A percentile compares a stretch with the other conserved stretches of the same genome.
Conservation (phyloP, 2,888 invertebrate genomes). For the Falcaria lacertinaria region DNA sequence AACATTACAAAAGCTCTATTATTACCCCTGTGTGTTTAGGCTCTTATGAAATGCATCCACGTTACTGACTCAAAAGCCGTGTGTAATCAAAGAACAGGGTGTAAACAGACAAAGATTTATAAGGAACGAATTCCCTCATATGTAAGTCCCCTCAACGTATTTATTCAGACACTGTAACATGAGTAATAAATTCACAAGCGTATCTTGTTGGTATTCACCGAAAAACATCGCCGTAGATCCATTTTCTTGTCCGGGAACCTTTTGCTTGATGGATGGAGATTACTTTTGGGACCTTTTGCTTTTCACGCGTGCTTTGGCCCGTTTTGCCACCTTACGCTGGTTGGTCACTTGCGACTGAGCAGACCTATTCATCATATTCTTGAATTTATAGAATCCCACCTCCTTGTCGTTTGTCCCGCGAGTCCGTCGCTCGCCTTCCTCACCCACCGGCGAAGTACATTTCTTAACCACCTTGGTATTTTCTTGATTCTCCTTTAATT, state of each 20-base stretch:
- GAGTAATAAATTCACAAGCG: constrained; percentile 28
- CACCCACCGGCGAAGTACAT: constrained; percentile 8
- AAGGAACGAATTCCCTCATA: constrained; percentile 6
- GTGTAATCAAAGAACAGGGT: neutral
- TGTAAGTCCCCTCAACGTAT: constrained; percentile 16
- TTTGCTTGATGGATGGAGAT: constrained; percentile 33
- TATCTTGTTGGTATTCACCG: constrained; percentile 32
- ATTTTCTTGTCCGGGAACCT: constrained; percentile 18
- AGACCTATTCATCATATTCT: constrained; percentile 46
- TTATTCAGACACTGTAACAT: constrained; percentile 32
- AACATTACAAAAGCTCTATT: neutral
- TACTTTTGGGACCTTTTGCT: constrained; percentile 32
- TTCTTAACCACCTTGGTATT: constrained; percentile 25
- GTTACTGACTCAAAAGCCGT: neutral
- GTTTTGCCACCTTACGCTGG: constrained; percentile 25
- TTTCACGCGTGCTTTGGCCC: constrained; percentile 31
- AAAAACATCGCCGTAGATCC: constrained; percentile 20
- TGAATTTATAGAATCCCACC: constrained; percentile 51
- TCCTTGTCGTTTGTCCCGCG: constrained; percentile 44
- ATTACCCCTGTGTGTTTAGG: neutral
- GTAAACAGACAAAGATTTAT: neutral
- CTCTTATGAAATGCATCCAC: neutral
- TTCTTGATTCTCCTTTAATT: constrained; percentile 21
- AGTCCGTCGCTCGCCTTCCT: constrained; percentile 25
- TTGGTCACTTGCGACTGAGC: constrained; percentile 28